phyloP scores from a whole-genome alignment of 2,888 invertebrate genomes.

The Andrena praecox region DNA sequence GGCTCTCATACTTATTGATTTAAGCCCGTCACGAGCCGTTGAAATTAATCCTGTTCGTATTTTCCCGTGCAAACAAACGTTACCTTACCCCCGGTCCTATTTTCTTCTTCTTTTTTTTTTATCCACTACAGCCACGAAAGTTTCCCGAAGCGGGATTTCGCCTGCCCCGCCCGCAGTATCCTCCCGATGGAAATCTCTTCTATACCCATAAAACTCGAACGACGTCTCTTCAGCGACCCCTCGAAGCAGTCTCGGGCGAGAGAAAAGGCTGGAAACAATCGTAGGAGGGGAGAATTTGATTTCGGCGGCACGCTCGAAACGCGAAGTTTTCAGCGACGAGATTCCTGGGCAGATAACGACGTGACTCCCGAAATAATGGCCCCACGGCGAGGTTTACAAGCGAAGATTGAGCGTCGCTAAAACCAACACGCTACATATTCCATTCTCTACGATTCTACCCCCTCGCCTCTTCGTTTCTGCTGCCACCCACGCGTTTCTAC shows the following conservation, averaged over 20 bases:
- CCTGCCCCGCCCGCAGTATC: not conserved
- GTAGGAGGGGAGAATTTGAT: not conserved
- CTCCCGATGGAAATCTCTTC: constrained; percentile 14
- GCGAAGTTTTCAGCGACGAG: constrained; percentile 16
- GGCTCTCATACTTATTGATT: constrained; percentile 76
- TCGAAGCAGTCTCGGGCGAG: not conserved
- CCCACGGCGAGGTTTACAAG: constrained; percentile 19
- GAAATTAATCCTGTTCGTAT: constrained; percentile 42
- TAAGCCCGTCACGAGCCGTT: constrained; percentile 41
- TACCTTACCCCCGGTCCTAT: not conserved
- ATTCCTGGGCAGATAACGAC: constrained; percentile 13
- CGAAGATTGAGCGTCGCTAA: constrained; percentile 77
- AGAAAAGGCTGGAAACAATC: constrained; percentile 18
- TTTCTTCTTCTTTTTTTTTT: not conserved
- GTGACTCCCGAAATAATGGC: constrained; percentile 25
- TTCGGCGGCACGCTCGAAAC: constrained; percentile 9
- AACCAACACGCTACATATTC: constrained; percentile 75
- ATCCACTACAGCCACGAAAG: not conserved
- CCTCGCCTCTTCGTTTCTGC: constrained; percentile 6
- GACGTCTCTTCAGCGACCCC: constrained; percentile 8
- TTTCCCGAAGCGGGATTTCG: not conserved
- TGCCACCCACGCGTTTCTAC: constrained; percentile 56
- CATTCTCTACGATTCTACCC: constrained; percentile 66
- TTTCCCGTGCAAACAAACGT: constrained; percentile 1
- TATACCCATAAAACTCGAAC: constrained; percentile 4